Percentiles rank a stretch among this genome's conserved stretches.
phyloP scores from a whole-genome alignment of 64 coral and sea anemone species.

The Anthopleura sola region DNA sequence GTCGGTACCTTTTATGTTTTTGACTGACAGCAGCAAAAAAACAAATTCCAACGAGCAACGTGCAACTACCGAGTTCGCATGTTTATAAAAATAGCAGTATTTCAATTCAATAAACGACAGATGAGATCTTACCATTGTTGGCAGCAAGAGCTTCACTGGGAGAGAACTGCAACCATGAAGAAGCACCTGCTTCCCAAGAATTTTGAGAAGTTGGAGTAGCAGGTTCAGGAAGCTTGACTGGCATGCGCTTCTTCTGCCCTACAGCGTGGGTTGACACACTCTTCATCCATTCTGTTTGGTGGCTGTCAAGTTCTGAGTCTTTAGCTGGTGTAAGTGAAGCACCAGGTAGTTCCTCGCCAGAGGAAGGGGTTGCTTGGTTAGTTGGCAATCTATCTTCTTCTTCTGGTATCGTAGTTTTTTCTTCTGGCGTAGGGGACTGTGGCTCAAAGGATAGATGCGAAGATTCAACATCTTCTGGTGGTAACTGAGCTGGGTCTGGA shows the following conservation, averaged over 20 bases:
- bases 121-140: neutral
- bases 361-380: neutral
- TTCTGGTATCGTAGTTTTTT: neutral
- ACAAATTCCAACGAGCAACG: too few species aligned
- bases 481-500: neutral
- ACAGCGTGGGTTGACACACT: neutral
- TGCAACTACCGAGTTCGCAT: too few species aligned
- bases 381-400: neutral
- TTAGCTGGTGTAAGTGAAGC: neutral
- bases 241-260: neutral
- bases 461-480: neutral
- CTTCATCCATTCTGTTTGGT: neutral
- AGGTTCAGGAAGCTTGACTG: neutral
- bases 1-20: too few species aligned
- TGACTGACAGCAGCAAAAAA: too few species aligned
- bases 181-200: neutral
- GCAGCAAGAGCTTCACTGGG: neutral
- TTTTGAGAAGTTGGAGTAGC: neutral
- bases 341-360: neutral
- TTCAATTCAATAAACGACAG: too few species aligned
- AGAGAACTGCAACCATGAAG: slow-evolving; percentile 4
- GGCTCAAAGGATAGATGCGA: neutral
- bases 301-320: neutral
- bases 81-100: too few species aligned
- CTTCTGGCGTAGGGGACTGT: neutral